Percentiles rank a stretch among this genome's conserved stretches.
These are phyloP conservation scores for Nycteola revayana DNA, from an alignment of 2,888 invertebrate species.

Conservation along the genomic window DNA sequence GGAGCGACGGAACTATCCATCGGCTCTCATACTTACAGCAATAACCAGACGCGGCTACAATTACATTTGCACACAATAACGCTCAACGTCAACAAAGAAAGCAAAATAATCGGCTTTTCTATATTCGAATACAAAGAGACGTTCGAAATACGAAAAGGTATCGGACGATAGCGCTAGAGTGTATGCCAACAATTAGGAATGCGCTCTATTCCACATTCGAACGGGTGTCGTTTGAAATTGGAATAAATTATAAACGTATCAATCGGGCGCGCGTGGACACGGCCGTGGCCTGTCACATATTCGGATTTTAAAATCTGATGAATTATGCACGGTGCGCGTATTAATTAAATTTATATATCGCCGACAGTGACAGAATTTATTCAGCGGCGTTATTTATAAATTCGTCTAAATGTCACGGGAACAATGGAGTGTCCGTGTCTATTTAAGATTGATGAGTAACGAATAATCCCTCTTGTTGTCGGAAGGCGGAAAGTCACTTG, in stretches of 20 bases:
- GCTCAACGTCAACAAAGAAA: constrained; percentile 62
- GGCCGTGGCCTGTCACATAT: constrained; percentile 28
- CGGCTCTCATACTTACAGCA: constrained; percentile 56
- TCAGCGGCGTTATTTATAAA: constrained; percentile 70
- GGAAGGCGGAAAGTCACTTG: constrained; percentile 65
- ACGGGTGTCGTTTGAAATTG: constrained; percentile 55
- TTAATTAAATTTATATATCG: constrained; percentile 62
- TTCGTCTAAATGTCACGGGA: constrained; percentile 77
- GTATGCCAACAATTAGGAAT: constrained; percentile 77
- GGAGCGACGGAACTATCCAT: constrained; percentile 40
- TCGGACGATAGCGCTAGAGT: constrained; percentile 66
- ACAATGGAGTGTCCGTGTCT: constrained; percentile 73
- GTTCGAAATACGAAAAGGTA: constrained; percentile 72
- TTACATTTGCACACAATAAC: constrained; percentile 78
- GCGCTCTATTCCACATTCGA: constrained; percentile 71
- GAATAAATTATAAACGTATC: constrained; percentile 54
- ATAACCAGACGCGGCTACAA: constrained; percentile 65
- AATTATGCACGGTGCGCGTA: constrained; percentile 47
- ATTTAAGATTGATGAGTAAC: constrained; percentile 78
- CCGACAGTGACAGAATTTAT: constrained; percentile 51
- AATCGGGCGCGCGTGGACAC: constrained; percentile 23
- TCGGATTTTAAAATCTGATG: constrained; percentile 47
- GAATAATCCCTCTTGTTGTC: constrained; percentile 64
- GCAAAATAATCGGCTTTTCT: constrained; percentile 70
- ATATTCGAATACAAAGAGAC: constrained; percentile 76